Evolutionary conservation across 1,140 invertebrate genomes (phyloP).

Genomic region (Campoletis sonorensis): DNA sequence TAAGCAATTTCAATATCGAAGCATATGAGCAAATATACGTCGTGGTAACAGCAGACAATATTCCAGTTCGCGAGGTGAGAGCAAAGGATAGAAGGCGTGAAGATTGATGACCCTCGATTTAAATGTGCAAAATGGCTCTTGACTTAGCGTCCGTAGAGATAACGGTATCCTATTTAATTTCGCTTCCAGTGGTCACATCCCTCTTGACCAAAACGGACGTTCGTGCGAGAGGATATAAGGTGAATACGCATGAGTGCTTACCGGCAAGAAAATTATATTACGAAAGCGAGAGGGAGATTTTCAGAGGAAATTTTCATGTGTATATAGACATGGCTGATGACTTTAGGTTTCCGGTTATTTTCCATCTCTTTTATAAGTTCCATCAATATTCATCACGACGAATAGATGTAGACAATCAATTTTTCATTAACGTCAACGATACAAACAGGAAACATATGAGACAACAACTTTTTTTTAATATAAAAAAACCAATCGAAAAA

Average conservation of each 20-base stretch:
- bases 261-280: constrained; percentile 14
- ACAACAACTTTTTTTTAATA: too few relatives aligned
- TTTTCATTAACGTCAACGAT: neutral
- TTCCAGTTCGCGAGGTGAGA: too few relatives aligned
- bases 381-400: constrained; percentile 6
- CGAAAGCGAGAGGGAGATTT: neutral
- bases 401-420: neutral
- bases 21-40: too few relatives aligned
- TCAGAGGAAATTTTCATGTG: neutral
- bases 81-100: constrained; percentile 4
- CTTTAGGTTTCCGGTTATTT: constrained; percentile 7
- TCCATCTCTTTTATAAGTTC: neutral
- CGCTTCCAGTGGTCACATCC: constrained; percentile 50
- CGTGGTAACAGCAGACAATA: too few relatives aligned
- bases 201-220: constrained; percentile 30
- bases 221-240: constrained; percentile 18
- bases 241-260: constrained; percentile 27
- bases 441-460: neutral
- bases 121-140: constrained; percentile 55
- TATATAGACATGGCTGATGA: too few relatives aligned
- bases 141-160: constrained; percentile 43
- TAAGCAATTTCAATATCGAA: too few relatives aligned
- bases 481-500: too few relatives aligned
- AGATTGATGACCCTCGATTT: constrained; percentile 55
- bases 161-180: constrained; percentile 54